phyloP scores from a whole-genome alignment of 2,113 vertebrate genomes.

The Carettochelys insculpta region DNA sequence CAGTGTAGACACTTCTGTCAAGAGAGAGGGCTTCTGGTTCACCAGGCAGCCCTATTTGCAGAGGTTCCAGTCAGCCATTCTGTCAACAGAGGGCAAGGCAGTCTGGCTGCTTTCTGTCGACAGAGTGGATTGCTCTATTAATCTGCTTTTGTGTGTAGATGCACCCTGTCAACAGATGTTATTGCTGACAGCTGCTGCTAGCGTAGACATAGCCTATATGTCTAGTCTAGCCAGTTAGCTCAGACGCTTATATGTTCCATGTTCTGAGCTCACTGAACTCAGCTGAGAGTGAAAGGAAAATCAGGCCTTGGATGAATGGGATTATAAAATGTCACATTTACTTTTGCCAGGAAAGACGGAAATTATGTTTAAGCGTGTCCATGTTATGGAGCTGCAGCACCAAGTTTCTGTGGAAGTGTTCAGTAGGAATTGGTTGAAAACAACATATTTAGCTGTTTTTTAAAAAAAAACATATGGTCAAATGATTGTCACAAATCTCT shows the following conservation, averaged over 20 bases:
- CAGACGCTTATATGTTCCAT: background rate
- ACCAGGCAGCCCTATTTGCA: too few species aligned
- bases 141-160: too few species aligned
- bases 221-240: background rate
- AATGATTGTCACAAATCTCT: fast-evolving
- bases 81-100: too few species aligned
- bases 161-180: too few species aligned
- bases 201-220: too few species aligned
- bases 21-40: too few species aligned
- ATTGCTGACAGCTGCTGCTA: too few species aligned
- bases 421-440: background rate
- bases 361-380: fast-evolving
- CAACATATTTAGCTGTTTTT: background rate
- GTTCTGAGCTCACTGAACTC: background rate
- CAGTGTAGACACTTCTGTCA: too few species aligned
- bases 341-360: background rate
- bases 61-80: too few species aligned
- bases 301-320: background rate
- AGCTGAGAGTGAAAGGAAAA: background rate
- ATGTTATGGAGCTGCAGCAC: background rate
- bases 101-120: too few species aligned
- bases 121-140: too few species aligned
- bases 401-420: background rate
- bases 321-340: background rate
- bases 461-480: background rate